Base-by-base conservation (phyloP, 2,797 vertebrate species). In the Danio jaintianensis region DNA sequence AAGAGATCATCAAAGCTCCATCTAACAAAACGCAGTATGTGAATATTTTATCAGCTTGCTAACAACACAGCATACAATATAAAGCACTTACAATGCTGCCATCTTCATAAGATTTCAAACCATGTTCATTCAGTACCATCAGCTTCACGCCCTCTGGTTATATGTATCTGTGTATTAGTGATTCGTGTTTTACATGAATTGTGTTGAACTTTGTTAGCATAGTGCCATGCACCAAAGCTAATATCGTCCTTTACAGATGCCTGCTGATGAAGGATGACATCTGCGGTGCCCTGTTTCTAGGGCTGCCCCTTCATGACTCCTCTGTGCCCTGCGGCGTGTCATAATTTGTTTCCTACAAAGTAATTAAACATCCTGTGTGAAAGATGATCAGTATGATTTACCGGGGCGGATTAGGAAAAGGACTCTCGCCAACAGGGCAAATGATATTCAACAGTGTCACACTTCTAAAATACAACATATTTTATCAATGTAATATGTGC, bases 271-370 rank as follows among this genome's bases (percentile, higher is more conserved):
- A 63, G 61, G 1, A 48, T 48, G 42, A 8, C 53, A 63, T 76
- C 63, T 42, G 4, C 16, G 4, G 42, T 42, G 68, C 66, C 20
- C 53, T 59, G 20, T 43, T 70, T 16, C 62, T 50, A 9, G 42
- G 76, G 67, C 12, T 40, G 16, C 38, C 75, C 88, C 87, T 83
- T 66, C 67, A 2, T 75, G 22, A n/a, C 61, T 63, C 42, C 18
- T 64, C 59, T 55, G 74, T 7, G 43, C 71, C 84, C 85, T 71
- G 43, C 58, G 9, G 85, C 63, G 70, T 55, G 4, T 11, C 81
- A 81, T 89, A 85, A 91, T 91, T 88, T 90, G 88, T 88, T 90
- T 89, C 86, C 85, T 78, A 78, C 83, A 70, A 47, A 86, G 84
- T 89, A 89, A 90, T 92, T 91, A 90, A 87, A 87, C 86, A 88